Percentiles rank a stretch among this genome's conserved stretches.
Conservation (phyloP, 1,140 invertebrate genomes). For the Zaprionus taronus region DNA sequence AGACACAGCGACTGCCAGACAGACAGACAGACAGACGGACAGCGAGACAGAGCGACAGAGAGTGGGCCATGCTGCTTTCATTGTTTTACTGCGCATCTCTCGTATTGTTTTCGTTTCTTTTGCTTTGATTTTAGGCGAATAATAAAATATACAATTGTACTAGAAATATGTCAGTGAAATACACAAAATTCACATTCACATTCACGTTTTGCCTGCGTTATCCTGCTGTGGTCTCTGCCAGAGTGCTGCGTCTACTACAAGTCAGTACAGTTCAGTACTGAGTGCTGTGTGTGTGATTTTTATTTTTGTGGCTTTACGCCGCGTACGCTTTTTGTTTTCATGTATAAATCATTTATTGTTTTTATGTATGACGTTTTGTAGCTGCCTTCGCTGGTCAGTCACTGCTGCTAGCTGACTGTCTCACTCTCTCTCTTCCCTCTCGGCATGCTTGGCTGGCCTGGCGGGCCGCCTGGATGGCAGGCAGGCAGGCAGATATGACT, state of each 20-base stretch:
- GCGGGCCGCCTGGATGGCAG: slow-evolving; percentile 44
- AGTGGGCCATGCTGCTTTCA: slow-evolving; percentile 13
- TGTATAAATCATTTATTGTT: slow-evolving; percentile 83
- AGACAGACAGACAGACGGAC: slow-evolving; percentile 27
- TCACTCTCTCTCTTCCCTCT: slow-evolving; percentile 33
- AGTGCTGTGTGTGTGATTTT: slow-evolving; percentile 67
- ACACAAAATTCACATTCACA: slow-evolving; percentile 79
- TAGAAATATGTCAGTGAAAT: slow-evolving; percentile 81
- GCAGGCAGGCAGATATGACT: slow-evolving; percentile 76
- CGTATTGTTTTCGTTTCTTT: slow-evolving; percentile 35
- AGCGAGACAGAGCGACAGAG: slow-evolving; percentile 19
- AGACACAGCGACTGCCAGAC: slow-evolving; percentile 7
- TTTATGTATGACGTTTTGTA: slow-evolving; percentile 73
- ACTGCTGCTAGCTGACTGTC: slow-evolving; percentile 30
- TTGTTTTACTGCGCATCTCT: slow-evolving; percentile 34
- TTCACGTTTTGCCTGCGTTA: slow-evolving; percentile 70
- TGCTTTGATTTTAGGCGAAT: slow-evolving; percentile 72
- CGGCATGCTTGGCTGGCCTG: slow-evolving; percentile 21
- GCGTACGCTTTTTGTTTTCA: slow-evolving; percentile 78
- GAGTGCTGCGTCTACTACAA: slow-evolving; percentile 20
- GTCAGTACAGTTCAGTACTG: slow-evolving; percentile 27
- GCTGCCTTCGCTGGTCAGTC: slow-evolving; percentile 53
- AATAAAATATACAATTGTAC: slow-evolving; percentile 81
- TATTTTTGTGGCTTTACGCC: slow-evolving; percentile 81
- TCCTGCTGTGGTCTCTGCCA: slow-evolving; percentile 65